Evolutionary conservation across 2,113 vertebrate species (phyloP), one percentile per base, ranked within the genome.

Genomic region (Mesoclemmys tuberculata): DNA sequence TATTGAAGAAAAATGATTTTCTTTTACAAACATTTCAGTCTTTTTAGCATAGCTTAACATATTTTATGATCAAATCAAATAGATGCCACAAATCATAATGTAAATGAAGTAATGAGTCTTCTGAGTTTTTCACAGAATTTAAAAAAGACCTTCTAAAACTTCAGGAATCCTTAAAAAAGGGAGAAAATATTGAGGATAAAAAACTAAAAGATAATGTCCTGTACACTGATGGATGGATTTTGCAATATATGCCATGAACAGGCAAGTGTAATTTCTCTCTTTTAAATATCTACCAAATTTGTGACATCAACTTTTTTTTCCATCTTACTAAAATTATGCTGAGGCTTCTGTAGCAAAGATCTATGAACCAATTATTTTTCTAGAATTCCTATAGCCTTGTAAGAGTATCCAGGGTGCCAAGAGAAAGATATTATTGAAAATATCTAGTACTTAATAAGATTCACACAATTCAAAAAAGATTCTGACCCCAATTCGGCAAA

Each of bases 61-160:
- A 41, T 7, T 88, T 44, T n/a, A 89, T 4, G 8, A 51, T 0
- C 0, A 12, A 54, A 22, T 2, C 58, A 22, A 44, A 58, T 0
- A 71, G 2, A 22, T 95, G 16, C 75, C 87, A 84, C 2, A 44
- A 16, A 77, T 77, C 41, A 77, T 44, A 75, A 46, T 75, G 12
- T 16, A 46, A 77, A 46, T 46, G 6, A 41, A 6, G 13, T 46
- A 44, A 46, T 46, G 41, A 46, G 41, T 8, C 64, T 68, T 68
- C 35, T n/a, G 7, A 21, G 35, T 35, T 77, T 44, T 75, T 44
- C 41, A 46, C 74, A 77, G 41, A 77, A 77, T 46, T 77, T 77
- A 75, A 46, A 71, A 77, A 14, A 46, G 74, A 46, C 38, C 41
- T 29, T 27, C 24, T 27, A 22, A 77, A 77, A 46, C 74, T 77